A percentile compares a stretch with the other conserved stretches of the same genome.
phyloP scores from a whole-genome alignment of 1,140 invertebrate species.

The Megalopta genalis region DNA sequence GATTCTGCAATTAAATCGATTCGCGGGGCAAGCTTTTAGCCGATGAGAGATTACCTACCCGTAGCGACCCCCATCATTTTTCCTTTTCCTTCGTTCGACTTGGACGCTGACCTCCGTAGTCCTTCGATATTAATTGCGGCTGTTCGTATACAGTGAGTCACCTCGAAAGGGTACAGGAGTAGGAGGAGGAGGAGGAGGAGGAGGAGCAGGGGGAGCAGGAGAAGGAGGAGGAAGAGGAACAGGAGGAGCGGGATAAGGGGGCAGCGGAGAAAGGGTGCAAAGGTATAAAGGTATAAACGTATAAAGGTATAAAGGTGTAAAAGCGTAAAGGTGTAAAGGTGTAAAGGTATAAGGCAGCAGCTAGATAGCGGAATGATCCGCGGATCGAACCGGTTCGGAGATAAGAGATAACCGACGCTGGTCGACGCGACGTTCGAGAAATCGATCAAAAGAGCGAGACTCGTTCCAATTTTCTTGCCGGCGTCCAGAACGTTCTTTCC shows the following conservation, averaged over 20 bases:
- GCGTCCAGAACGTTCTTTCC: neutral
- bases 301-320: no score
- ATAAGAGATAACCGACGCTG: conserved; percentile 36
- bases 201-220: no score
- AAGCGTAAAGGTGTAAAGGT: no score
- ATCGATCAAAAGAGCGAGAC: conserved; percentile 35
- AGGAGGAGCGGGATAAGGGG: no score
- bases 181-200: no score
- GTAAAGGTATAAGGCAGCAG: neutral
- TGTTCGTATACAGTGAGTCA: conserved; percentile 29
- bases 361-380: conserved; percentile 37
- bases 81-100: neutral
- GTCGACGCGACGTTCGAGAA: neutral
- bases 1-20: conserved; percentile 32
- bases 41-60: conserved; percentile 5
- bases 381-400: conserved; percentile 47
- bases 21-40: neutral
- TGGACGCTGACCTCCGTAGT: conserved; percentile 21
- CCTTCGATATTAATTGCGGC: conserved; percentile 32
- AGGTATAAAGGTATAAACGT: neutral
- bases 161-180: neutral
- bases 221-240: no score
- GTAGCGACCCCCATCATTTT: neutral
- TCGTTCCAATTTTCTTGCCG: conserved; percentile 37
- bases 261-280: no score